Conservation (phyloP, 2,797 vertebrate species). For the Chanos chanos region DNA sequence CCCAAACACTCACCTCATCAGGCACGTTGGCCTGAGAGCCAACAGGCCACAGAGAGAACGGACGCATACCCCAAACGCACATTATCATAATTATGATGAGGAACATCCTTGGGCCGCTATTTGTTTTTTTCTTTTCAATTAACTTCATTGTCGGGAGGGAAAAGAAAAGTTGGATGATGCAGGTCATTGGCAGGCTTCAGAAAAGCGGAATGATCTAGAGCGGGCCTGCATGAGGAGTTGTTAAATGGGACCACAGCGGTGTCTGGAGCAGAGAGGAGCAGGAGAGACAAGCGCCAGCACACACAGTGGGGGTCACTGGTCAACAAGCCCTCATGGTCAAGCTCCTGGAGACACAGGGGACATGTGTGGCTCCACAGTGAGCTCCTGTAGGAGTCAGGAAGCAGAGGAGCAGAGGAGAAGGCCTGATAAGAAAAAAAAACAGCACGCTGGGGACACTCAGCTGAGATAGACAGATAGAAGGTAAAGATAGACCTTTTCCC, state of each 20-base stretch:
- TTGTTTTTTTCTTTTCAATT: slow-evolving; percentile 76
- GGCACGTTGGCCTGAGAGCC: slow-evolving; percentile 66
- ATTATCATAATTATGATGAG: slow-evolving; percentile 76
- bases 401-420: slow-evolving; percentile 12
- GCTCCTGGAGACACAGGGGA: neutral
- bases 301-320: neutral
- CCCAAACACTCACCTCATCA: slow-evolving; percentile 67
- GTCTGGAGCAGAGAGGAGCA: too few relatives aligned
- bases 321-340: too few relatives aligned
- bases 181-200: too few relatives aligned
- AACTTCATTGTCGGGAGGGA: slow-evolving; percentile 68
- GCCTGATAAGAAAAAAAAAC: slow-evolving; percentile 27
- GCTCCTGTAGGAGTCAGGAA: too few relatives aligned
- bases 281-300: neutral
- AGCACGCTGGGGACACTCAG: slow-evolving; percentile 6
- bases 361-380: neutral
- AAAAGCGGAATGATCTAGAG: neutral
- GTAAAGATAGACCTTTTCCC: slow-evolving; percentile 26
- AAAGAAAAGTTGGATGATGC: slow-evolving; percentile 44
- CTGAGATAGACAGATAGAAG: slow-evolving; percentile 42
- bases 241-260: neutral
- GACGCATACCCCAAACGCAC: slow-evolving; percentile 61
- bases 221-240: neutral
- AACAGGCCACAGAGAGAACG: slow-evolving; percentile 66
- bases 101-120: slow-evolving; percentile 65